Evolutionary conservation across 2,113 vertebrate genomes (phyloP).

Genomic region (Hyaena hyaena): DNA sequence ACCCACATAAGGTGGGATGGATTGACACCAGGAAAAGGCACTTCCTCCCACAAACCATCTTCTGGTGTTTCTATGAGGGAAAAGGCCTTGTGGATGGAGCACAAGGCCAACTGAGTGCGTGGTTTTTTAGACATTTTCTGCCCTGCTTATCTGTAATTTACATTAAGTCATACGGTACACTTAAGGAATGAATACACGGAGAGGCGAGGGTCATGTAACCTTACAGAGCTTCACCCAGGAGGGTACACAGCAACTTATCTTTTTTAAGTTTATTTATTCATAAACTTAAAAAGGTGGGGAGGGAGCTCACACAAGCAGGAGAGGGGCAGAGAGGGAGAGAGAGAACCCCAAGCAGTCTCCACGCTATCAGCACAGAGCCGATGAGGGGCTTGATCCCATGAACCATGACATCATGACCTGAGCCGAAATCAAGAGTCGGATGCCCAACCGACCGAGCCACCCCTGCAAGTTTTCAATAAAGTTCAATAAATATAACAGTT

Average conservation of each 20-base stretch:
- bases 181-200: conserved; percentile 26
- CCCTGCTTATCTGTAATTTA: background rate
- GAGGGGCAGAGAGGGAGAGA: no score
- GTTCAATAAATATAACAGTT: conserved; percentile 45
- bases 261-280: no score
- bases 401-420: no score
- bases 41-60: conserved; percentile 47
- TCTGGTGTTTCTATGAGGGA: background rate
- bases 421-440: no score
- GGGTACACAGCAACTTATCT: background rate
- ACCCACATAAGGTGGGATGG: background rate
- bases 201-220: background rate
- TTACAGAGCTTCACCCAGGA: conserved; percentile 13
- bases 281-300: no score
- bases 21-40: conserved; percentile 44
- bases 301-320: no score
- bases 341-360: no score
- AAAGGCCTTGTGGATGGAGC: background rate
- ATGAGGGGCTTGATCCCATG: no score
- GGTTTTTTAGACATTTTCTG: background rate
- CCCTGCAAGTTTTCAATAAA: conserved; percentile 42
- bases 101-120: background rate
- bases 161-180: background rate
- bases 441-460: no score
- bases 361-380: no score